A percentile compares a stretch with the other conserved stretches of the same genome.
phyloP scores from a whole-genome alignment of 2,888 invertebrate genomes.

The Pristionchus entomophagus region DNA sequence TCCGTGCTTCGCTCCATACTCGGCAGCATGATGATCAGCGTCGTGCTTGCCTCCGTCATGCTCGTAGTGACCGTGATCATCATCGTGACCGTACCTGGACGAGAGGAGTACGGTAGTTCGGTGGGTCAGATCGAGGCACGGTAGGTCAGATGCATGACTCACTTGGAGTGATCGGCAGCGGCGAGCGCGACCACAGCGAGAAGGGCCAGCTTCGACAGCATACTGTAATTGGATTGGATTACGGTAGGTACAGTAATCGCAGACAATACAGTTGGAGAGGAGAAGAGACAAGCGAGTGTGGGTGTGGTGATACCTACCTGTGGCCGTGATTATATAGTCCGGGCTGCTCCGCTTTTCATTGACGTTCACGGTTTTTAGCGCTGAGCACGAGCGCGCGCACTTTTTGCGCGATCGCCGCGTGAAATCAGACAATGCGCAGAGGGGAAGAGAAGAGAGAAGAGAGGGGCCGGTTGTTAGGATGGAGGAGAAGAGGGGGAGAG shows the following conservation, averaged over 20 bases:
- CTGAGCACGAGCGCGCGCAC: background rate
- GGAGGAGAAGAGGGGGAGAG: background rate
- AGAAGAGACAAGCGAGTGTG: background rate
- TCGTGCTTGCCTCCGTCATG: constrained; percentile 55
- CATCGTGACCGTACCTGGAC: constrained; percentile 49
- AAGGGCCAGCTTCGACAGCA: constrained; percentile 25
- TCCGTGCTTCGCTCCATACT: constrained; percentile 56
- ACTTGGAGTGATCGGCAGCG: constrained; percentile 24
- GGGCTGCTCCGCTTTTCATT: constrained; percentile 7
- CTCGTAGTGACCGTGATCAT: constrained; percentile 39
- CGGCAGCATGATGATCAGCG: constrained; percentile 56
- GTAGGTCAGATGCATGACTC: background rate
- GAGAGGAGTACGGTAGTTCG: background rate
- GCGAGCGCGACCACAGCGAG: constrained; percentile 25
- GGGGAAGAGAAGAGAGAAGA: background rate
- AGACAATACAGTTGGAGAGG: background rate
- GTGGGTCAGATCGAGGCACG: background rate
- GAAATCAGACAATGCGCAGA: constrained; percentile 5
- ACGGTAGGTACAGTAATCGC: background rate
- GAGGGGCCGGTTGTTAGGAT: background rate
- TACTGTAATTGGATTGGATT: background rate
- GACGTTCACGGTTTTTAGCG: constrained; percentile 16
- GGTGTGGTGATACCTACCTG: background rate
- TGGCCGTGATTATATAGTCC: background rate
- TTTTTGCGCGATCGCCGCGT: constrained; percentile 4